Evolutionary conservation across 1,140 invertebrate genomes (phyloP), one percentile per base, ranked within the genome.

Genomic region (Macrosteles quadrilineatus): DNA sequence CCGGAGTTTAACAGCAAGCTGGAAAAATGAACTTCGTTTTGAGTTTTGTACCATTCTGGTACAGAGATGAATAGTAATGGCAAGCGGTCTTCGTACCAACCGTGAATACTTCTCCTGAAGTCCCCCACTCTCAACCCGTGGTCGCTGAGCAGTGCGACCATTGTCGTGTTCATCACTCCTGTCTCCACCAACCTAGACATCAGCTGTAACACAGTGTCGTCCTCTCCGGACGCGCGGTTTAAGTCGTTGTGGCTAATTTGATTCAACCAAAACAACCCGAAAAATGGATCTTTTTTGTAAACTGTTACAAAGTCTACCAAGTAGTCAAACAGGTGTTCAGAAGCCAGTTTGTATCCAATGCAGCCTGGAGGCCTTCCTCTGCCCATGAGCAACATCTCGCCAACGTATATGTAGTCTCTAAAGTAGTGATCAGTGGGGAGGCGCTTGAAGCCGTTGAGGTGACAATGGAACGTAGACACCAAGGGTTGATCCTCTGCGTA

Each of bases 81-180:
- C 19, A 98, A 79, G 45, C 95, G 81, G 78, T 97, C 95, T 79
- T 98, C 96, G 68, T 96, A 83, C 78, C 92, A 89, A 0, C 96
- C 96, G 66, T 90, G 87, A 77, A 91, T 90, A 0, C 95, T 96
- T 73, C 86, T 79, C 21, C 92, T 78, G 19, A 95, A 88, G 1
- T 83, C 81, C 1, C 95, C 95, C 83, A 92, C 97, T 31, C 97
- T 80, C 75, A 96, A 89, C 0, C 97, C 96, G 79, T 98, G 97
- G 80, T 98, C 97, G 76, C 94, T 96, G 73, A 96, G 84, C n/a
- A 97, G 86, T 29, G 98, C 83, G 0, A 98, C 78, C 73, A 90
- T 80, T 0, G 87, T 88, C 47, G 89, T 85, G 43, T 92, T 85
- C 72, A 91, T 79, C 12, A 86, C 82, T 0, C 87, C 85, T 12